A percentile compares a stretch with the other conserved stretches of the same genome.
Conservation (phyloP, 1,140 invertebrate species). For the Cataglyphis hispanica region DNA sequence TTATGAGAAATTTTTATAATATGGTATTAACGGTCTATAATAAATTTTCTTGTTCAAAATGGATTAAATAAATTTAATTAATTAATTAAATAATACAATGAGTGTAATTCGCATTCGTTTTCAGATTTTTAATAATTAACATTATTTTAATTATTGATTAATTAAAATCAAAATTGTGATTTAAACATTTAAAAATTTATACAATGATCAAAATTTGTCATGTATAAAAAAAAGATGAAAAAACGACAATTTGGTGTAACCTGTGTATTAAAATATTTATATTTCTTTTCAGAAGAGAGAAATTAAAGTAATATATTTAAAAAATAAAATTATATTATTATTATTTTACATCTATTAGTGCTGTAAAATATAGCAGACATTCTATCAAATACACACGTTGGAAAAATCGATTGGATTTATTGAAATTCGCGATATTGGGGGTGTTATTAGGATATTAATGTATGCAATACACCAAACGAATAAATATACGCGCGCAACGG, state of each 20-base stretch:
- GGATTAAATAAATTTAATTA: too few relatives aligned
- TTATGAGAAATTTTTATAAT: not conserved
- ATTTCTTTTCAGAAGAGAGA: not conserved
- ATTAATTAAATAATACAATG: not conserved
- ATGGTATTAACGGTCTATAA: too few relatives aligned
- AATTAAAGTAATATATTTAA: conserved; percentile 1
- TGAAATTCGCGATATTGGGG: conserved; percentile 51
- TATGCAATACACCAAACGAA: conserved; percentile 55
- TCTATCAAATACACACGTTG: not conserved
- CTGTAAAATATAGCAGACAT: not conserved
- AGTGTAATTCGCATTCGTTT: not conserved
- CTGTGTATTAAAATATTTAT: not conserved
- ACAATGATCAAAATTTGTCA: not conserved
- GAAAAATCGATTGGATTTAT: conserved; percentile 53
- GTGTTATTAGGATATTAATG: conserved; percentile 63
- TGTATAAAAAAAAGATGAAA: not conserved
- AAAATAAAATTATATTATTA: not conserved
- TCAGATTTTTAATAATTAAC: not conserved
- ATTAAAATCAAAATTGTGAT: not conserved
- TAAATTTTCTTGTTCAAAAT: too few relatives aligned
- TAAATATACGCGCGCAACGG: conserved; percentile 44
- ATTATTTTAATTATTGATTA: not conserved
- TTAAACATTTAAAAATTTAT: not conserved
- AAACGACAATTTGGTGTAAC: not conserved
- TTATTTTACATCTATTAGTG: not conserved